Evolutionary conservation across 37 sponge, comb jelly and placozoan species (phyloP), one percentile per base, ranked within the genome.

Genomic region (Halichondria panicea): DNA sequence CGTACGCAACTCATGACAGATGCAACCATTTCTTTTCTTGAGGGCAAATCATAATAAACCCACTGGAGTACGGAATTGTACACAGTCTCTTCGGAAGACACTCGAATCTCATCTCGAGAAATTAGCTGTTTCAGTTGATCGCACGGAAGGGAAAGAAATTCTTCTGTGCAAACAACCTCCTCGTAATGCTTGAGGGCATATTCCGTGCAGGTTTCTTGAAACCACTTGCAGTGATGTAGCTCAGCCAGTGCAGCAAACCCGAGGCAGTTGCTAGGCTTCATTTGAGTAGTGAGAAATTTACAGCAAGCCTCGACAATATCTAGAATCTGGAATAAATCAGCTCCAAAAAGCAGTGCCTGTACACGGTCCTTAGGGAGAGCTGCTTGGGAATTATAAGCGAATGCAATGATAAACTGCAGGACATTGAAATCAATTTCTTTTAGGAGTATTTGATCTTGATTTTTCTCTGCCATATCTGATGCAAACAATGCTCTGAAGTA

Each of bases 401-500:
- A 87, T 1, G 61, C 31, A 4, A 87, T 64, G 6, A 87, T 70
- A 13, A 71, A 68, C n/a, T 28, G 12, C 27, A 87, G 54, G 15
- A 80, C 45, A 31, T 74, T 70, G 28, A 34, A 21, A 4, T 75
- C 81, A 21, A 75, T 58, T 3, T 87, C 76, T 22, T 36, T 59
- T 25, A 87, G n/a, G 44, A 41, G 22, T 13, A 87, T 76, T 2
- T 33, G 40, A n/a, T 35, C 50, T n/a, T 68, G 45, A 3, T 25
- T 74, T n/a, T 42, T 61, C 39, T 87, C 87, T 34, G 44, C 61
- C 6, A 87, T 76, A 35, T 72, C 43, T 37, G 30, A 56, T 33
- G 66, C 65, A 35, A 87, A 87, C 87, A 87, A 81, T 0, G 76
- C 74, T 12, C 55, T 57, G 76, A 87, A 87, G 70, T 69, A 87